Base-by-base conservation (phyloP, 1,140 invertebrate species). In the Drosophila dunni region DNA sequence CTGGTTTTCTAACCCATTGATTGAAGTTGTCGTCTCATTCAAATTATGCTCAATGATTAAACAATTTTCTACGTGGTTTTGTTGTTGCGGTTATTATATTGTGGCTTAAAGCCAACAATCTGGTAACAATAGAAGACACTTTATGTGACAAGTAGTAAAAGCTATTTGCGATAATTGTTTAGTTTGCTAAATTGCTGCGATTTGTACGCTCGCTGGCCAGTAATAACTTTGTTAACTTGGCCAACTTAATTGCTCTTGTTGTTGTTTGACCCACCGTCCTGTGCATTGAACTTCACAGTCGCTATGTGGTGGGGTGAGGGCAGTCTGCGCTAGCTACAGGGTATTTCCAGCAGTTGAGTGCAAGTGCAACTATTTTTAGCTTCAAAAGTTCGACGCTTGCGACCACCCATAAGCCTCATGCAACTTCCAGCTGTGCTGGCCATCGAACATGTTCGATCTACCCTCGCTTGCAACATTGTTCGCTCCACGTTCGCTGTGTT, bases 21-120 rank as follows among this genome's bases (percentile, higher is more conserved):
- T 42, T 61, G 51, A 48, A 42, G 53, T 58, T 33, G 70, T 9
- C 50, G 70, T 9, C 50, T 67, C 78, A 62, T 81, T 85, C 70
- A 85, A 85, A 85, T 85, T 78, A 85, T 81, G 76, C 66, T 64
- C 79, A 67, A 86, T 86, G 77, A 86, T 88, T 88, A 80, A 83
- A 88, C 83, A 86, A 83, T 88, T 83, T 86, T 88, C 68, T 61
- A 51, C 67, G 34, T 13, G 3, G 29, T 54, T 7, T 61, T 45
- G 29, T 67, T 54, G 34, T 34, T 48, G 46, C 17, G 17, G 36
- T 34, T n/a, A 17, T 5, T 45, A 7, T 60, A 40, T 62, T 56
- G 57, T 44, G 38, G 33, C 40, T 40, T 15, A 29, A 11, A 33
- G 48, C 4, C 56, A 24, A 54, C 11, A 38, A 36, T 51, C 57